Evolutionary conservation across 1,140 invertebrate species (phyloP).

Genomic region (Cotesia chilonis): DNA sequence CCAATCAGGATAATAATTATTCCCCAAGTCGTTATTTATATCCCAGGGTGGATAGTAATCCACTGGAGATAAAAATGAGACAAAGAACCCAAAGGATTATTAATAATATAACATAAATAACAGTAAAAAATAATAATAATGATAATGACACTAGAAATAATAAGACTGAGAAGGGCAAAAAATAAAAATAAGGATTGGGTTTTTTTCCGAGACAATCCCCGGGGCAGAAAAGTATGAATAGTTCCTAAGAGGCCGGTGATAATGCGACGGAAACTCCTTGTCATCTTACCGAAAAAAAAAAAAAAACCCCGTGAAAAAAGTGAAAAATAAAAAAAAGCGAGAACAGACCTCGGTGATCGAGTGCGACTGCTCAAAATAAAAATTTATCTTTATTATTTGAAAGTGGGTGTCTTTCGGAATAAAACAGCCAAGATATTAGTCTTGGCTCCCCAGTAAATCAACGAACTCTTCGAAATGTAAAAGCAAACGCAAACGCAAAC

Average conservation of each 20-base stretch:
- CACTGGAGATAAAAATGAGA: background rate
- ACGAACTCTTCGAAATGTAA: background rate
- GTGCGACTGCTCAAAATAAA: background rate
- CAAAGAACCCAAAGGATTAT: constrained; percentile 9
- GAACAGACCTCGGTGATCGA: constrained; percentile 4
- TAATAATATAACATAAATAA: constrained; percentile 12
- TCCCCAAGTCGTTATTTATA: background rate
- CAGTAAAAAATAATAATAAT: background rate
- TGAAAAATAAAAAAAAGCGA: background rate
- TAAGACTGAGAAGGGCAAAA: background rate
- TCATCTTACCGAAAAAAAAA: background rate
- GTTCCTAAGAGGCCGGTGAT: constrained; percentile 7
- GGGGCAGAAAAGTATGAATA: constrained; percentile 5
- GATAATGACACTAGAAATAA: background rate
- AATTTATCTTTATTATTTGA: constrained; percentile 11
- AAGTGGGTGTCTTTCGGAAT: background rate
- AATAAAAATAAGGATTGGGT: constrained; percentile 5
- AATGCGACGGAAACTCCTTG: constrained; percentile 15
- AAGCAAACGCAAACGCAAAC: background rate
- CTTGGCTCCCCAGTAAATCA: background rate
- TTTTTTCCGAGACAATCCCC: background rate
- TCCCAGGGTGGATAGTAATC: background rate
- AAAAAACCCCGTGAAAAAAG: too few relatives aligned
- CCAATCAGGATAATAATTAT: background rate
- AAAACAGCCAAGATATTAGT: background rate